Evolutionary conservation across 2,113 vertebrate genomes (phyloP).

Genomic region (Rhea americana): DNA sequence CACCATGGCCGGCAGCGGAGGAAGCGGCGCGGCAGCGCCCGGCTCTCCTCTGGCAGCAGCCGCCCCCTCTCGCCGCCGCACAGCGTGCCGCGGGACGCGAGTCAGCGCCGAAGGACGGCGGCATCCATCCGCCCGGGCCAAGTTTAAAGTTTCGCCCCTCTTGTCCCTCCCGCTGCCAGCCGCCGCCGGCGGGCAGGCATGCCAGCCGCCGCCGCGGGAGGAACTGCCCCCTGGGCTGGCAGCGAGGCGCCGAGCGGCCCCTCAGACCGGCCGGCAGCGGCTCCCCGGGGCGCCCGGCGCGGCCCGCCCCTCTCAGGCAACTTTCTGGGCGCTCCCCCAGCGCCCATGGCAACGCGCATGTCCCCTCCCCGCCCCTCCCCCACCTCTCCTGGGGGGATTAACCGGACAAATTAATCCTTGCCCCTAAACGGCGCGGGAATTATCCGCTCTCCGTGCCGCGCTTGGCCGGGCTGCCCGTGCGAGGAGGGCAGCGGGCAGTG

Average conservation of each 20-base stretch:
- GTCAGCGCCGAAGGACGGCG: background rate
- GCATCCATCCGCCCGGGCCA: background rate
- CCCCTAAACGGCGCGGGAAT: background rate
- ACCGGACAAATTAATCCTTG: background rate
- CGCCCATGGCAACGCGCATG: constrained; percentile 54
- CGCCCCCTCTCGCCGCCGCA: background rate
- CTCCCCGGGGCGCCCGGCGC: background rate
- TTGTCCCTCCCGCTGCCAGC: background rate
- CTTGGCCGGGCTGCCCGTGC: background rate
- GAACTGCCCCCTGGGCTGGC: background rate
- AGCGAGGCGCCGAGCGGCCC: background rate
- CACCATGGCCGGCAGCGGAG: constrained; percentile 47
- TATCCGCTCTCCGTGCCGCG: background rate
- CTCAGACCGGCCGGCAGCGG: background rate
- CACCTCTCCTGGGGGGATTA: background rate
- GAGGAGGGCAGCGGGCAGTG: background rate
- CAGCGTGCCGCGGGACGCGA: background rate
- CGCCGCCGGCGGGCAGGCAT: background rate
- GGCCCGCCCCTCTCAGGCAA: constrained; percentile 42
- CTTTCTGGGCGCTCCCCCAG: constrained; percentile 63
- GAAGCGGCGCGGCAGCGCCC: constrained; percentile 11
- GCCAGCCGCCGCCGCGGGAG: background rate
- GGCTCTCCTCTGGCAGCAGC: constrained; percentile 1
- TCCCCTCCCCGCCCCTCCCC: constrained; percentile 31
- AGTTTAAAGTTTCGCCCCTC: constrained; percentile 10